Percentiles rank a stretch among this genome's conserved stretches.
phyloP scores from a whole-genome alignment of 2,888 invertebrate species.

The Graphium colonna region DNA sequence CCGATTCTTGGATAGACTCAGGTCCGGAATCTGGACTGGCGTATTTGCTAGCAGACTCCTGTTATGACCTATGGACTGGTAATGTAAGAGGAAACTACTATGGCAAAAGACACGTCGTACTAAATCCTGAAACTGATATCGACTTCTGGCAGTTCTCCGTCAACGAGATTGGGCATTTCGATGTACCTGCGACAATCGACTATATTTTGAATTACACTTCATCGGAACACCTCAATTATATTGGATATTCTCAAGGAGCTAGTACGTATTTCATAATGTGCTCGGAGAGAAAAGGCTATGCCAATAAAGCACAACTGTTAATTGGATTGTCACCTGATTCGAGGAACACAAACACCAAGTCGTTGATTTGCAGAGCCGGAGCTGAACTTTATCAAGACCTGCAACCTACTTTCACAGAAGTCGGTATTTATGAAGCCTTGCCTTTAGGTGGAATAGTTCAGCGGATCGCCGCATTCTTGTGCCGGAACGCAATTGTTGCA shows the following conservation, averaged over 20 bases:
- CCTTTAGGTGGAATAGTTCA: conserved; percentile 8
- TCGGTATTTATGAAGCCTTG: background rate
- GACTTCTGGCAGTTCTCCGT: conserved; percentile 81
- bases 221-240: conserved; percentile 77
- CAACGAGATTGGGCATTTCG: conserved; percentile 83
- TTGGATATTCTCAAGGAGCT: conserved; percentile 86
- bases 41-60: conserved; percentile 39
- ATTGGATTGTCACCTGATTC: conserved; percentile 7
- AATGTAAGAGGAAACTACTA: conserved; percentile 64
- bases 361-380: background rate
- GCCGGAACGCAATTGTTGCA: background rate
- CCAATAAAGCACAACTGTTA: conserved; percentile 48
- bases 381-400: background rate
- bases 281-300: conserved; percentile 72
- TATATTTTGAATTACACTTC: conserved; percentile 61
- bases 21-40: conserved; percentile 45
- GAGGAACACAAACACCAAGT: conserved; percentile 4
- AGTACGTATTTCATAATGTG: conserved; percentile 77
- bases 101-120: conserved; percentile 72
- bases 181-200: conserved; percentile 83
- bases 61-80: conserved; percentile 48
- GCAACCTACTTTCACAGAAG: background rate
- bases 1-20: conserved; percentile 55
- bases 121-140: conserved; percentile 55
- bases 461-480: background rate